Evolutionary conservation across 2,113 vertebrate species (phyloP).

Genomic region (Oncorhynchus mykiss): DNA sequence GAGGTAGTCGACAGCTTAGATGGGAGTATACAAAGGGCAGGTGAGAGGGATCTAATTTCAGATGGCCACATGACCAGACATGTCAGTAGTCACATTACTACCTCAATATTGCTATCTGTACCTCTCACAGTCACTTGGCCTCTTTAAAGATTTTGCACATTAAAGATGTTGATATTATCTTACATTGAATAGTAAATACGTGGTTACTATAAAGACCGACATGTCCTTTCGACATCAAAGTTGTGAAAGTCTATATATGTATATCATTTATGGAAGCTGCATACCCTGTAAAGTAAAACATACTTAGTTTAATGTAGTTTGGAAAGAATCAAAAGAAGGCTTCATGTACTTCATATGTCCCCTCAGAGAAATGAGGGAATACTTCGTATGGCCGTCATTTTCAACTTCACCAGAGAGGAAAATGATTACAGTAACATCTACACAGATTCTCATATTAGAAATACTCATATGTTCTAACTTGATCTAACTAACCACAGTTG

Average conservation of each 20-base stretch:
- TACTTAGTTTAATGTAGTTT: not conserved
- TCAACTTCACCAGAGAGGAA: too few species aligned
- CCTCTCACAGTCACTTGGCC: not conserved
- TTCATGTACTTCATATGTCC: too few species aligned
- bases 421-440: not conserved
- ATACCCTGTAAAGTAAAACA: not conserved
- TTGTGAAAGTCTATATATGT: not conserved
- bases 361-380: too few species aligned
- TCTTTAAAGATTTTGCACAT: not conserved
- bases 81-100: slow-evolving; percentile 45
- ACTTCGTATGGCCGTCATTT: too few species aligned
- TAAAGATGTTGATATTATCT: not conserved
- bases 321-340: not conserved
- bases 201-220: not conserved
- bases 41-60: slow-evolving; percentile 56
- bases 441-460: not conserved
- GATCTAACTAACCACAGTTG: not conserved
- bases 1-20: slow-evolving; percentile 23
- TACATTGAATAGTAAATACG: not conserved
- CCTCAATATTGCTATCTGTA: slow-evolving; percentile 28
- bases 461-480: not conserved
- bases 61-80: slow-evolving; percentile 74
- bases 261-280: not conserved
- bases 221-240: not conserved
- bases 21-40: slow-evolving; percentile 53